phyloP scores from a whole-genome alignment of 1,140 invertebrate genomes.

The Octopus sinensis region DNA sequence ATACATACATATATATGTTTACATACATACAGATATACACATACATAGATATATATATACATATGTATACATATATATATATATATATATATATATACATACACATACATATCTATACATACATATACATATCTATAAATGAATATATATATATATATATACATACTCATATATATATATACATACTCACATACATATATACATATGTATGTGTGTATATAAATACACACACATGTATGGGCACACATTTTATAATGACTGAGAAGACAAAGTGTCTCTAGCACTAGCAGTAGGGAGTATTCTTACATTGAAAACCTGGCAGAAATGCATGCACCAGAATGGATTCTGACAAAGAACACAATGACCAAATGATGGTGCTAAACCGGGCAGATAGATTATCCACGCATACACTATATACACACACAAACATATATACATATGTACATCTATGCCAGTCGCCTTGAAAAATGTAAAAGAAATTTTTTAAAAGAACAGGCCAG shows the following conservation, averaged over 20 bases:
- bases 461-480: too few species aligned
- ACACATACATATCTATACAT: not conserved
- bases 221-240: not conserved
- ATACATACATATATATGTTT: not conserved
- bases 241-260: not conserved
- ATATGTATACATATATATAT: not conserved
- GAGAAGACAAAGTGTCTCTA: too few species aligned
- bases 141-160: not conserved
- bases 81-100: not conserved
- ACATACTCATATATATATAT: not conserved
- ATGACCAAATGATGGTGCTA: too few species aligned
- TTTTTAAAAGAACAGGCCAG: too few species aligned
- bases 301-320: too few species aligned
- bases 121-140: not conserved
- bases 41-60: not conserved
- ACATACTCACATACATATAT: not conserved
- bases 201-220: not conserved
- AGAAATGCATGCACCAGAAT: too few species aligned
- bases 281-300: too few species aligned
- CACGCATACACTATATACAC: too few species aligned
- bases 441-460: too few species aligned
- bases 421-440: too few species aligned
- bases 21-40: not conserved
- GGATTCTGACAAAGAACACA: too few species aligned
- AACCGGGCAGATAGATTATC: too few species aligned